Evolutionary conservation across 2,888 invertebrate species (phyloP).

Genomic region (Napeogenes sylphis): DNA sequence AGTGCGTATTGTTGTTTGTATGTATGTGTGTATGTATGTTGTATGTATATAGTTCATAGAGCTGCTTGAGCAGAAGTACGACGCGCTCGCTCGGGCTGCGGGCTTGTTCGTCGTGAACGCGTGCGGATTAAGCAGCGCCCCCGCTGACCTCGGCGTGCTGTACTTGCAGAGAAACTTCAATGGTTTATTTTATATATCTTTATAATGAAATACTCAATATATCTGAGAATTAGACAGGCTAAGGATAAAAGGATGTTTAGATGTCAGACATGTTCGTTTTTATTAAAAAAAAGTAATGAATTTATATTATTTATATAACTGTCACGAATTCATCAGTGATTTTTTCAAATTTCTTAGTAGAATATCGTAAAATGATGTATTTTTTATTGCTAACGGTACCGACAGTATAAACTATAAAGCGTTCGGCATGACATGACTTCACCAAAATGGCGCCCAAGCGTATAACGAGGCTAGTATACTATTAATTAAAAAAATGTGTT

Average conservation of each 20-base stretch:
- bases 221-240: too few relatives aligned
- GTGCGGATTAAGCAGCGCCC: conserved; percentile 96
- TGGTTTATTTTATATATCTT: conserved; percentile 58
- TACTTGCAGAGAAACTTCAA: conserved; percentile 86
- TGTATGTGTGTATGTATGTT: neutral
- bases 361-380: too few relatives aligned
- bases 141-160: conserved; percentile 89
- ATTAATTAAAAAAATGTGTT: too few relatives aligned
- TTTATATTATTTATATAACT: too few relatives aligned
- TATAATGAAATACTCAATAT: neutral
- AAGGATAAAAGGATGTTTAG: neutral
- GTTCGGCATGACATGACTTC: too few relatives aligned
- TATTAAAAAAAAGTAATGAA: too few relatives aligned
- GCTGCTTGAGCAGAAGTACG: conserved; percentile 88
- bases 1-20: neutral
- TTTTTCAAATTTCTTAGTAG: too few relatives aligned
- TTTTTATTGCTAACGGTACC: too few relatives aligned
- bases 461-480: too few relatives aligned
- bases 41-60: conserved; percentile 83
- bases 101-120: conserved; percentile 91
- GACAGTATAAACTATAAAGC: too few relatives aligned
- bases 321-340: too few relatives aligned
- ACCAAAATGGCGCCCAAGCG: too few relatives aligned
- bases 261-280: neutral
- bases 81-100: conserved; percentile 83